Conservation (phyloP, 1,140 invertebrate species). For the Ganaspis sp. region DNA sequence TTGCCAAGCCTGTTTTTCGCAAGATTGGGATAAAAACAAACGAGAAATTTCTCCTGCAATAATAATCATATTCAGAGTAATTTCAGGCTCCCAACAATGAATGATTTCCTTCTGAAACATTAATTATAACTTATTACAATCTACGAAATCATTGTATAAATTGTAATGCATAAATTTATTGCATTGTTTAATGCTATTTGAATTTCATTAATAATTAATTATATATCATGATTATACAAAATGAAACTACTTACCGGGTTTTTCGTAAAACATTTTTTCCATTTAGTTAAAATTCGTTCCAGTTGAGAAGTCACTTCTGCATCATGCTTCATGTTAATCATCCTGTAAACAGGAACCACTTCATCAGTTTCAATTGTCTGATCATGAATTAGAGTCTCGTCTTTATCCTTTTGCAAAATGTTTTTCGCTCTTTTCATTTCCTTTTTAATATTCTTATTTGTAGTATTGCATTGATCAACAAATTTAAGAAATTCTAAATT, state of each 20-base stretch:
- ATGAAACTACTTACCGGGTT: slow-evolving; percentile 63
- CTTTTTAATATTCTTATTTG: slow-evolving; percentile 49
- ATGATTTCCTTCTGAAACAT: slow-evolving; percentile 45
- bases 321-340: slow-evolving; percentile 63
- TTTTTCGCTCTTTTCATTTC: slow-evolving; percentile 61
- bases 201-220: too few relatives aligned
- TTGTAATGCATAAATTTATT: too few relatives aligned
- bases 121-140: too few relatives aligned
- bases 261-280: slow-evolving; percentile 57
- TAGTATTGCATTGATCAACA: slow-evolving; percentile 51
- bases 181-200: too few relatives aligned
- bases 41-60: slow-evolving; percentile 63
- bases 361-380: slow-evolving; percentile 46
- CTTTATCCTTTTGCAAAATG: slow-evolving; percentile 10
- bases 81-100: slow-evolving; percentile 49
- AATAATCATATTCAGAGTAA: slow-evolving; percentile 55
- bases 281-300: slow-evolving; percentile 53
- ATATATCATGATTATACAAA: too few relatives aligned
- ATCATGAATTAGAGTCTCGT: slow-evolving; percentile 35
- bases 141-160: too few relatives aligned
- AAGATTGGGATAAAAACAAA: slow-evolving; percentile 58
- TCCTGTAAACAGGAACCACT: slow-evolving; percentile 64
- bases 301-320: slow-evolving; percentile 51
- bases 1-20: slow-evolving; percentile 60
- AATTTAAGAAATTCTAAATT: slow-evolving; percentile 65